Conservation (phyloP, 2,888 invertebrate genomes). For the Theristus sp. region DNA sequence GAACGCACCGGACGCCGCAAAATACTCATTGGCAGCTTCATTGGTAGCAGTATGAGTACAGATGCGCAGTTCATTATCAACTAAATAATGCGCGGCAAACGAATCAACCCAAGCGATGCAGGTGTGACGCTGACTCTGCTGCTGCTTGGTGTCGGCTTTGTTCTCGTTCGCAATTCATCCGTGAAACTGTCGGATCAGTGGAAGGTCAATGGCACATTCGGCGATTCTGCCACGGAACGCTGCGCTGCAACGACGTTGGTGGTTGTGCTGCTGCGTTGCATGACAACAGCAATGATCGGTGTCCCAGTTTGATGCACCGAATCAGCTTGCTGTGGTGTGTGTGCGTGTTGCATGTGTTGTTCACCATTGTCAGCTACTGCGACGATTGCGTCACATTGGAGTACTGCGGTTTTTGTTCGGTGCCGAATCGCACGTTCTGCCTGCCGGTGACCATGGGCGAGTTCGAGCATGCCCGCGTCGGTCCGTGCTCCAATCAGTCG, state of each 20-base stretch:
- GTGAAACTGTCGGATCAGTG: too few relatives aligned
- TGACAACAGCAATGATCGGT: too few relatives aligned
- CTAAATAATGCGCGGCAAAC: too few relatives aligned
- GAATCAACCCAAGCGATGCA: too few relatives aligned
- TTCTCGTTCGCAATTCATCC: neutral
- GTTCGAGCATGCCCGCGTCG: neutral
- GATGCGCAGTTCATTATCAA: too few relatives aligned
- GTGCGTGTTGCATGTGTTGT: too few relatives aligned
- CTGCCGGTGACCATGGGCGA: neutral
- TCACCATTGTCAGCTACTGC: neutral
- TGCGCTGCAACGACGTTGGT: too few relatives aligned
- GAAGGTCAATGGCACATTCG: too few relatives aligned
- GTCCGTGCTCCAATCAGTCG: neutral
- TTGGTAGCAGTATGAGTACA: slow-evolving; percentile 14
- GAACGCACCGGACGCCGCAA: slow-evolving; percentile 35
- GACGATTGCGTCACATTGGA: slow-evolving; percentile 4
- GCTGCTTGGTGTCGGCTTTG: slow-evolving; percentile 33
- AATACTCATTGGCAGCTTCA: slow-evolving; percentile 25
- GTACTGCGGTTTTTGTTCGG: slow-evolving; percentile 2
- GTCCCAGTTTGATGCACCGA: too few relatives aligned
- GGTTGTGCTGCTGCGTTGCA: too few relatives aligned
- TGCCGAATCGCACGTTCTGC: neutral
- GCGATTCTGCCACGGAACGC: too few relatives aligned
- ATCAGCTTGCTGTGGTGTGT: too few relatives aligned
- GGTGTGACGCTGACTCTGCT: slow-evolving; percentile 32